Percentiles rank a stretch among this genome's conserved stretches.
Conservation (phyloP, 2,113 vertebrate genomes). For the Halichoerus grypus region DNA sequence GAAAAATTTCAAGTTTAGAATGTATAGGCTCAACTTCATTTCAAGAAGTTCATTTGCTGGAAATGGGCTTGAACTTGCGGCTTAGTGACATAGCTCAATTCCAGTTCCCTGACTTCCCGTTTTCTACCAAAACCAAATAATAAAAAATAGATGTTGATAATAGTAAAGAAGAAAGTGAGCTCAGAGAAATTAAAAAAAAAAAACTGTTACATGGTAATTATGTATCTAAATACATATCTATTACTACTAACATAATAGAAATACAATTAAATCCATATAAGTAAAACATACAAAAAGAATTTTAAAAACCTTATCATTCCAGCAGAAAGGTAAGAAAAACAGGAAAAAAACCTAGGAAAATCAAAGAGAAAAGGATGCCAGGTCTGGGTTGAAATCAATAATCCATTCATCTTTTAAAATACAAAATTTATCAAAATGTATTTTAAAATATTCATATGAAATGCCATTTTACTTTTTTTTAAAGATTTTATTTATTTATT, state of each 20-base stretch:
- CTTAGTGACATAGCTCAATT: not conserved
- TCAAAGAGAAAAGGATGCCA: not conserved
- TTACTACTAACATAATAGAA: not conserved
- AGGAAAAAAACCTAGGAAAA: not conserved
- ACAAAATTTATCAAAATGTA: not conserved
- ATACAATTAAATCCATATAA: not conserved
- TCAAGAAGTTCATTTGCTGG: not conserved
- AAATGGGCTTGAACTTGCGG: not conserved
- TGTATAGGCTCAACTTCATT: not conserved
- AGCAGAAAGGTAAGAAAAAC: not conserved
- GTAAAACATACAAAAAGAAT: not conserved
- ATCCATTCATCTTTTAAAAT: not conserved
- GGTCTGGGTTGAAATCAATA: not conserved
- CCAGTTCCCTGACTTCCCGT: not conserved
- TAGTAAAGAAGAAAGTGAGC: not conserved
- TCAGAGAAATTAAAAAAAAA: not conserved
- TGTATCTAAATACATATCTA: not conserved
- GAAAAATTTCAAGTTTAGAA: not conserved
- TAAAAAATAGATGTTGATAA: not conserved
- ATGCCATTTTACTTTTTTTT: not conserved
- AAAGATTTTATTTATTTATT: not conserved
- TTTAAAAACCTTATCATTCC: not conserved
- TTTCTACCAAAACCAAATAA: not conserved
- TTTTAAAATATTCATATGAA: not conserved
- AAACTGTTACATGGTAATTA: not conserved